Evolutionary conservation across 2,888 invertebrate genomes (phyloP), one percentile per base, ranked within the genome.

Genomic region (Oscheius sp.): DNA sequence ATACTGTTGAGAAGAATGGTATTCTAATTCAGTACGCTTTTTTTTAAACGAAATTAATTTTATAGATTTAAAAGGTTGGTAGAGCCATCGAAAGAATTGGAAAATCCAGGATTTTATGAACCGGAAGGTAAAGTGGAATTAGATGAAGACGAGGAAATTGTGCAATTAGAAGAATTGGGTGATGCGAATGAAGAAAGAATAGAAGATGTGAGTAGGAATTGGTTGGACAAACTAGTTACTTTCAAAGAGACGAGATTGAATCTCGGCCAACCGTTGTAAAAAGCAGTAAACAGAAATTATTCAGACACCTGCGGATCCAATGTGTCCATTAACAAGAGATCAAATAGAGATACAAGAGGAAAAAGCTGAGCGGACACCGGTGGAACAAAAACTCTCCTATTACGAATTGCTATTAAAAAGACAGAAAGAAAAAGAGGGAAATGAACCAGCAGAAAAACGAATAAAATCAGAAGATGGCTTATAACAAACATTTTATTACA

Each of bases 71-170:
- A 70, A 69, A 51, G 80, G 20, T 67, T 70, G 22, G 67, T 76
- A 5, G 62, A 77, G 64, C 73, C 80, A 2, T 75, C 81, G 24
- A 75, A 68, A 63, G 66, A 68, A n/a, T 47, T 81, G 63, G 67
- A 69, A 24, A 72, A 70, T 41, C 65, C 56, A 5, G 77, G 77
- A 38, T 72, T 77, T 59, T 72, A 70, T 67, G 66, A 70, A 22
- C 77, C 77, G 1, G 73, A 74, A 41, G 77, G 77, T 0, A 65
- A 51, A n/a, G 47, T 74, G 30, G 69, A 70, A 70, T 61, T 71
- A 12, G 69, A 72, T 2, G 74, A 74, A 26, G 74, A 74, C 49
- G 54, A 71, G 2, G 61, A 63, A 1, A 17, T 50, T n/a, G 17
- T 3, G 20, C 44, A 32, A 17, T 51, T 64, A 14, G 67, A 65